These are phyloP conservation scores for Tachycineta bicolor DNA, from an alignment of 2,113 vertebrate genomes.

Conservation along the genomic window DNA sequence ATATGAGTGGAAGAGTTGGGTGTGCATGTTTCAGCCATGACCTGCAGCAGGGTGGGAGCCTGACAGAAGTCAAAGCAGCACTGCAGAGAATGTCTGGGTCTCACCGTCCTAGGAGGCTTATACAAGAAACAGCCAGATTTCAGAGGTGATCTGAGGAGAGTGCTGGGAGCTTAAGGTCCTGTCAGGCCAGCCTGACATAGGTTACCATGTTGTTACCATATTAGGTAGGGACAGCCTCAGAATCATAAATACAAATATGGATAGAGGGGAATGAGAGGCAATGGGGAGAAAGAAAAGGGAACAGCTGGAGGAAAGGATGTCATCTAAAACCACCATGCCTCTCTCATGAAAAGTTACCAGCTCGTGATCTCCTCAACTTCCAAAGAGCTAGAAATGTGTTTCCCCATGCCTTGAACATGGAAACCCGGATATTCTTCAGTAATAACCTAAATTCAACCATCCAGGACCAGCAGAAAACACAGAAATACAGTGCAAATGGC, in stretches of 20 bases:
- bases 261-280: background rate
- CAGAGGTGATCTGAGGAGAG: background rate
- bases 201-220: background rate
- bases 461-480: background rate
- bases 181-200: background rate
- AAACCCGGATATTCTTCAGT: background rate
- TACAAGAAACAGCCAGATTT: fast-evolving
- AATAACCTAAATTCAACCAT: background rate
- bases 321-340: background rate
- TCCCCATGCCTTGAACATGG: background rate
- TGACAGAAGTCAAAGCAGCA: background rate
- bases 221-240: background rate
- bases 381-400: background rate
- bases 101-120: fast-evolving
- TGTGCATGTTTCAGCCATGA: background rate
- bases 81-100: fast-evolving
- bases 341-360: background rate
- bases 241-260: background rate
- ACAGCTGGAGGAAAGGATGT: background rate
- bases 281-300: background rate
- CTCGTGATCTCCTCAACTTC: background rate
- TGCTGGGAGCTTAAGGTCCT: background rate
- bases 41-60: background rate
- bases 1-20: background rate
- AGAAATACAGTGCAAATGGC: background rate